phyloP scores from a whole-genome alignment of 53 echinoderm and acorn worm genomes.

The Paelopatides confundens region DNA sequence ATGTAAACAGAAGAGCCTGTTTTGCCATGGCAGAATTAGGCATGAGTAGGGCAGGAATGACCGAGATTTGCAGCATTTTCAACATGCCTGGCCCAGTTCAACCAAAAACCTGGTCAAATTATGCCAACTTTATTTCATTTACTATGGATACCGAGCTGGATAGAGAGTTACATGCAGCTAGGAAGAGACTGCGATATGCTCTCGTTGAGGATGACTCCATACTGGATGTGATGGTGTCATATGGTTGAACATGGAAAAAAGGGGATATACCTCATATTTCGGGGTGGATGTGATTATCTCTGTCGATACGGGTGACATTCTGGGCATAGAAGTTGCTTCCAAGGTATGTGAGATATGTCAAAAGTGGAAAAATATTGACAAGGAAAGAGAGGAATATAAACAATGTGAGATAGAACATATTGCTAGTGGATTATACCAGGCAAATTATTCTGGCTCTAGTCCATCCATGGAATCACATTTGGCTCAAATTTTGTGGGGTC shows the following conservation, averaged over 20 bases:
- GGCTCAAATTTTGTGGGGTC: too few species aligned
- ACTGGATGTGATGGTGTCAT: not conserved
- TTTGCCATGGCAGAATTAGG: not conserved
- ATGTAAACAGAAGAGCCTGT: not conserved
- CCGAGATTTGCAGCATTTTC: not conserved
- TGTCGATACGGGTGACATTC: not conserved
- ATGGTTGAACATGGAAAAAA: constrained; percentile 11
- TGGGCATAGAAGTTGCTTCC: not conserved
- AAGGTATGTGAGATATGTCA: constrained; percentile 6
- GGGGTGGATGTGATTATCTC: not conserved
- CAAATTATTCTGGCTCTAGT: too few species aligned
- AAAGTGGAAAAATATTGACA: too few species aligned
- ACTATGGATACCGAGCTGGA: not conserved
- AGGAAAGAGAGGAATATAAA: too few species aligned
- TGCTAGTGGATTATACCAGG: too few species aligned
- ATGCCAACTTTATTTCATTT: not conserved
- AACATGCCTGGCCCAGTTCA: not conserved
- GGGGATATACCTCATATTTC: constrained; percentile 2
- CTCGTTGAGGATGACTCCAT: not conserved
- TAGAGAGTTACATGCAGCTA: not conserved
- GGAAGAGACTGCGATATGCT: not conserved
- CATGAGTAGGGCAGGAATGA: not conserved
- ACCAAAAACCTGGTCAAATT: not conserved
- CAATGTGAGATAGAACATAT: too few species aligned
- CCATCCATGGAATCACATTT: too few species aligned